phyloP scores from a whole-genome alignment of 2,113 vertebrate species.

The Pseudorectes ferrugineus region DNA sequence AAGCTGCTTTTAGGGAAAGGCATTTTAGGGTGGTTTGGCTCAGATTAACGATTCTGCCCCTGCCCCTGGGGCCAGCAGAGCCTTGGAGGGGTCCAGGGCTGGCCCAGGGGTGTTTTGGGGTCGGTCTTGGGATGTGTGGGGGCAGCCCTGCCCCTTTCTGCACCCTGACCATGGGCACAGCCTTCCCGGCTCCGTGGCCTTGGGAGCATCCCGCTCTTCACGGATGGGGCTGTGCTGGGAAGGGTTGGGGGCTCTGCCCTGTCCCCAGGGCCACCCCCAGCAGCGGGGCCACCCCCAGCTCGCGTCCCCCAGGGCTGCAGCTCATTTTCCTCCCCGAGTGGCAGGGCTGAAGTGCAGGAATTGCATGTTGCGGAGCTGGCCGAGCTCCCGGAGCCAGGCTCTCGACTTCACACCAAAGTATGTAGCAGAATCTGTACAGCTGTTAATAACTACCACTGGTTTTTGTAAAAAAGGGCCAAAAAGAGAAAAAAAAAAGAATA shows the following conservation, averaged over 20 bases:
- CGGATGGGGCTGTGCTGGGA: fast-evolving
- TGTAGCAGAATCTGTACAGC: constrained; percentile 82
- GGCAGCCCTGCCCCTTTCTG: neutral
- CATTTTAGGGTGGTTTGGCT: neutral
- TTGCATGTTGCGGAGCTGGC: neutral
- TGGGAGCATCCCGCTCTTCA: fast-evolving
- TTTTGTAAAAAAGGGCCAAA: neutral
- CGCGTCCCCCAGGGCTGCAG: neutral
- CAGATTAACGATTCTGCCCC: no score
- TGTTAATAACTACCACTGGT: constrained; percentile 65
- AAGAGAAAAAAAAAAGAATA: neutral
- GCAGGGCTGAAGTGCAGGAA: neutral
- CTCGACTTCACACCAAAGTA: constrained; percentile 80
- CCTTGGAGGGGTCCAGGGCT: fast-evolving
- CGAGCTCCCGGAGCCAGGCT: constrained; percentile 4
- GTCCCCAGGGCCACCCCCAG: fast-evolving
- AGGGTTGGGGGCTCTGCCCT: no score
- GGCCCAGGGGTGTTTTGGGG: neutral
- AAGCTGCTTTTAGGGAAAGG: neutral
- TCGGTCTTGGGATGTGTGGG: neutral
- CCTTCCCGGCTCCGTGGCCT: neutral
- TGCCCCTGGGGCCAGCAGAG: fast-evolving
- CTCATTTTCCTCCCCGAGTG: neutral
- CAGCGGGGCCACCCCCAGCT: no score
- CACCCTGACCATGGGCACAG: neutral